phyloP scores from a whole-genome alignment of 1,140 invertebrate genomes.

The Rhopalosiphum padi region DNA sequence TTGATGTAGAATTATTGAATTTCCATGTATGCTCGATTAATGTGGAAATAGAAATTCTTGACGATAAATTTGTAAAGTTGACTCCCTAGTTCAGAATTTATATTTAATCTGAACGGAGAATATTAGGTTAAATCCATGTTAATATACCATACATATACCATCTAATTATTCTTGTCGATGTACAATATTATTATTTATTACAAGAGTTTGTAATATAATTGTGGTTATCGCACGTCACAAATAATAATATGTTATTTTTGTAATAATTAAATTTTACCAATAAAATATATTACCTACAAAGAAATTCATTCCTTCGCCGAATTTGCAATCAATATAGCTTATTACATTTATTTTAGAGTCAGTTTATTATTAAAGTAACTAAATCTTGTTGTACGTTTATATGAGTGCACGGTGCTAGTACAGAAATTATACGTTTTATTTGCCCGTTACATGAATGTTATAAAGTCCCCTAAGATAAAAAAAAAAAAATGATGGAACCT shows the following conservation, averaged over 20 bases:
- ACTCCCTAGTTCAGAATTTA: not conserved
- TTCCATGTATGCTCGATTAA: not conserved
- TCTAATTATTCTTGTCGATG: not conserved
- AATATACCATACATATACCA: not conserved
- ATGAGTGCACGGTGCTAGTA: not conserved
- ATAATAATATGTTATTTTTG: not conserved
- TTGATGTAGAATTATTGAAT: not conserved
- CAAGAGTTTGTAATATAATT: not conserved
- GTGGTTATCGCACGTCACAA: not conserved
- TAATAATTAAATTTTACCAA: not conserved
- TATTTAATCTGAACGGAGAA: not conserved
- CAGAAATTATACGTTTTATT: not conserved
- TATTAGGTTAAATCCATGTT: not conserved
- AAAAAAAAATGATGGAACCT: not conserved
- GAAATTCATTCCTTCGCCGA: not conserved
- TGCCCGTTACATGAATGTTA: not conserved
- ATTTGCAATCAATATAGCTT: not conserved
- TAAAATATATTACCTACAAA: not conserved
- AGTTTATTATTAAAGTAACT: not conserved
- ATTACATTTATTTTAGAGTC: not conserved
- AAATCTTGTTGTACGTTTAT: not conserved
- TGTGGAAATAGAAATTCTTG: not conserved
- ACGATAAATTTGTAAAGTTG: not conserved
- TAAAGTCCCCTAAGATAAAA: not conserved
- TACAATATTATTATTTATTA: conserved; percentile 20